Conservation (phyloP, 2,113 vertebrate species). For the Hemiscyllium ocellatum region DNA sequence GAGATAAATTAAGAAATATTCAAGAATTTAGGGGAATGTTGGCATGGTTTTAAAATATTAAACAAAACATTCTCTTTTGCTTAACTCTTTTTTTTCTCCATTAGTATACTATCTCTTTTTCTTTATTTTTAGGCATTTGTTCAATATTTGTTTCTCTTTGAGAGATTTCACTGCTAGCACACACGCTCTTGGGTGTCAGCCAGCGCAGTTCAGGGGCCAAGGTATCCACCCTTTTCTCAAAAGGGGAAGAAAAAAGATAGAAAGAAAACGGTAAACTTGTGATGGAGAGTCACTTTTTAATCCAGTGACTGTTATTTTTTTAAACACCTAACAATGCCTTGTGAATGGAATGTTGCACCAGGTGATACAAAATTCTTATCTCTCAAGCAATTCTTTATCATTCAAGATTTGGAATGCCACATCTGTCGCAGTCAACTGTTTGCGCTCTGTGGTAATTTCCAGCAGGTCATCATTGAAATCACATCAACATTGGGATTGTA, state of each 20-base stretch:
- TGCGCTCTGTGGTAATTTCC: neutral
- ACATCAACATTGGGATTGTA: conserved; percentile 5
- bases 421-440: neutral
- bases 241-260: neutral
- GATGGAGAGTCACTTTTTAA: neutral
- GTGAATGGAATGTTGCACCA: neutral
- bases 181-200: too few relatives aligned
- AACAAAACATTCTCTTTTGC: too few relatives aligned
- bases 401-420: neutral
- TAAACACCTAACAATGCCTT: neutral
- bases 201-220: too few relatives aligned
- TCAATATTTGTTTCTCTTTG: too few relatives aligned
- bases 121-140: too few relatives aligned
- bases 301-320: neutral
- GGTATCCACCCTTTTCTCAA: neutral
- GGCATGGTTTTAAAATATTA: too few relatives aligned
- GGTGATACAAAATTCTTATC: neutral
- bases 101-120: too few relatives aligned
- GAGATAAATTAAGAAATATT: too few relatives aligned
- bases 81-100: too few relatives aligned
- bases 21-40: too few relatives aligned
- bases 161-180: too few relatives aligned
- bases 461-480: neutral
- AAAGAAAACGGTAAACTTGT: neutral
- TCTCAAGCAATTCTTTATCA: neutral